A percentile compares a stretch with the other conserved stretches of the same genome.
These are phyloP conservation scores for Dromaius novaehollandiae DNA, from an alignment of 2,113 vertebrate genomes.

Conservation along the genomic window DNA sequence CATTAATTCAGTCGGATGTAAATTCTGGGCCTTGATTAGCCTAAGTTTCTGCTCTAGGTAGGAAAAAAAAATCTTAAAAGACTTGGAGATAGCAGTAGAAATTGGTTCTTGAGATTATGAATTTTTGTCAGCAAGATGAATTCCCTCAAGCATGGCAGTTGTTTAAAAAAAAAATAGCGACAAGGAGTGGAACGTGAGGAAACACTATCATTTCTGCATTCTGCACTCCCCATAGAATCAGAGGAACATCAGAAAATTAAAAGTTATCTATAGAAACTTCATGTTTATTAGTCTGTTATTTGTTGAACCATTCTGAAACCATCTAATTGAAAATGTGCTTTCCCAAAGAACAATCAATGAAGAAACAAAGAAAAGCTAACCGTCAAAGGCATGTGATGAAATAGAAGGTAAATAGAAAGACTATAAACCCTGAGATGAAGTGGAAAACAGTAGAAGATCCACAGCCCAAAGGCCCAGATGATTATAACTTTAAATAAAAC, in stretches of 20 bases:
- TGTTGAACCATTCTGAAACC: not conserved
- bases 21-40: not conserved
- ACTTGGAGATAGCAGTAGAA: not conserved
- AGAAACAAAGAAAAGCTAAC: not conserved
- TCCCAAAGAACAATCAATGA: not conserved
- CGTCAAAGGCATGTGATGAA: not conserved
- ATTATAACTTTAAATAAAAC: not conserved
- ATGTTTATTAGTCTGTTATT: not conserved
- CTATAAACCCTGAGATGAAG: not conserved
- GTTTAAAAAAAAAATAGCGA: not conserved
- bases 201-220: not conserved
- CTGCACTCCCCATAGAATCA: not conserved
- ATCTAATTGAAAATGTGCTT: not conserved
- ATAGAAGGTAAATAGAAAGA: not conserved
- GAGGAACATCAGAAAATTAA: not conserved
- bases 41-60: not conserved
- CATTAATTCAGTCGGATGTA: not conserved
- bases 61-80: not conserved
- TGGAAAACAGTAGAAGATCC: not conserved
- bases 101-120: not conserved
- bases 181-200: not conserved
- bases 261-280: not conserved
- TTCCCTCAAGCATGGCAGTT: not conserved
- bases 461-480: not conserved
- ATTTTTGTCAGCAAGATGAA: not conserved